Conservation (phyloP, 2,113 vertebrate species). For the Pituophis catenifer region DNA sequence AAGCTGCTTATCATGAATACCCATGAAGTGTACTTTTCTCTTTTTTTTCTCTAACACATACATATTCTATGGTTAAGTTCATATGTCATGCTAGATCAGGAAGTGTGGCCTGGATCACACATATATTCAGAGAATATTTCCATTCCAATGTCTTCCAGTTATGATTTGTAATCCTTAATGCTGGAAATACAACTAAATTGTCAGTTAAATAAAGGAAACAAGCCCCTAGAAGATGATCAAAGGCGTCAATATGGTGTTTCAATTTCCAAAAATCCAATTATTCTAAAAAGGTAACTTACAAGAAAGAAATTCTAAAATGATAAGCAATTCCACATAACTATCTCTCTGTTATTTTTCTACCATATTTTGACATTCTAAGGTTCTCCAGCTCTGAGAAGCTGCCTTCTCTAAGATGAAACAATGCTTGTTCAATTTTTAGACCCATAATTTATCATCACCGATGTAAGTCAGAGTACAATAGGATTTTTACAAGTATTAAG, state of each 20-base stretch:
- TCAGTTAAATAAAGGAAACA: neutral
- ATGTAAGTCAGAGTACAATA: neutral
- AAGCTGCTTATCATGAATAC: neutral
- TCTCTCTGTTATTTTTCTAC: neutral
- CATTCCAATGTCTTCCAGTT: neutral
- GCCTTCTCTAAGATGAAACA: neutral
- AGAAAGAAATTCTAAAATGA: neutral
- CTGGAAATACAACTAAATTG: neutral
- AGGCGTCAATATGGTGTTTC: neutral
- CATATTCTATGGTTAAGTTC: neutral
- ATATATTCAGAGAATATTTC: neutral
- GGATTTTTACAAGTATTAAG: neutral
- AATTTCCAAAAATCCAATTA: neutral
- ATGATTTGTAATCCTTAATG: neutral
- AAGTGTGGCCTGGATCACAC: neutral
- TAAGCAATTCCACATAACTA: neutral
- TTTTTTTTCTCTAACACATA: neutral
- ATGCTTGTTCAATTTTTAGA: neutral
- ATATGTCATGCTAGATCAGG: neutral
- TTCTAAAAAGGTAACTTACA: neutral
- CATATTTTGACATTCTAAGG: neutral
- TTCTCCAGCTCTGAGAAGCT: neutral
- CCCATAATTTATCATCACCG: neutral
- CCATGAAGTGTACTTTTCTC: neutral
- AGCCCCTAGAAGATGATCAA: neutral